A percentile compares a stretch with the other conserved stretches of the same genome.
phyloP scores from a whole-genome alignment of 2,888 invertebrate species.

The Mesorhabditis belari region DNA sequence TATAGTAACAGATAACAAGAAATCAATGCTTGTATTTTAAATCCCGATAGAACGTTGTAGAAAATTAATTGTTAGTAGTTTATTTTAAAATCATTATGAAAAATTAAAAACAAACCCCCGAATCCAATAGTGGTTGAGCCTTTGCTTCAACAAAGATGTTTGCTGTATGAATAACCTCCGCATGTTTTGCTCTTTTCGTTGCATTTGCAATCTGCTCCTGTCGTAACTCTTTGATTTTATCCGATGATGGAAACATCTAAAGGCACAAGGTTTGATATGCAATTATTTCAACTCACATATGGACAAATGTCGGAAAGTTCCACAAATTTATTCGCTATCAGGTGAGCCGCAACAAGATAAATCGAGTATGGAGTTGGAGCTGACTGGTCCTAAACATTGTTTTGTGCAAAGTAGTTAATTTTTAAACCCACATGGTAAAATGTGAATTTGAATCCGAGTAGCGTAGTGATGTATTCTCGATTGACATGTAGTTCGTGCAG shows the following conservation, averaged over 20 bases:
- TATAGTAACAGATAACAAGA: too few species aligned
- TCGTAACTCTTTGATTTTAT: constrained; percentile 29
- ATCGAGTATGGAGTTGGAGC: constrained; percentile 60
- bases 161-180: constrained; percentile 27
- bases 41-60: too few species aligned
- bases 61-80: too few species aligned
- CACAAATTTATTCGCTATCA: constrained; percentile 80
- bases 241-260: constrained; percentile 33
- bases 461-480: constrained; percentile 63
- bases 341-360: constrained; percentile 79
- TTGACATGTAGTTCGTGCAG: constrained; percentile 81
- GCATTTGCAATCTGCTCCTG: constrained; percentile 57
- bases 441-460: constrained; percentile 82
- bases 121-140: neutral
- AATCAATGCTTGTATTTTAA: too few species aligned
- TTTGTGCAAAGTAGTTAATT: neutral
- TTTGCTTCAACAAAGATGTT: constrained; percentile 5
- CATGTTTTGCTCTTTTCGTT: constrained; percentile 66
- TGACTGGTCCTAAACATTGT: constrained; percentile 1
- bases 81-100: neutral
- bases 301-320: constrained; percentile 78
- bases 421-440: constrained; percentile 57
- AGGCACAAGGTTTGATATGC: neutral
- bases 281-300: constrained; percentile 66
- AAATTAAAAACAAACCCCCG: neutral